Conservation (phyloP, 2,113 vertebrate genomes). For the Microtus pennsylvanicus region DNA sequence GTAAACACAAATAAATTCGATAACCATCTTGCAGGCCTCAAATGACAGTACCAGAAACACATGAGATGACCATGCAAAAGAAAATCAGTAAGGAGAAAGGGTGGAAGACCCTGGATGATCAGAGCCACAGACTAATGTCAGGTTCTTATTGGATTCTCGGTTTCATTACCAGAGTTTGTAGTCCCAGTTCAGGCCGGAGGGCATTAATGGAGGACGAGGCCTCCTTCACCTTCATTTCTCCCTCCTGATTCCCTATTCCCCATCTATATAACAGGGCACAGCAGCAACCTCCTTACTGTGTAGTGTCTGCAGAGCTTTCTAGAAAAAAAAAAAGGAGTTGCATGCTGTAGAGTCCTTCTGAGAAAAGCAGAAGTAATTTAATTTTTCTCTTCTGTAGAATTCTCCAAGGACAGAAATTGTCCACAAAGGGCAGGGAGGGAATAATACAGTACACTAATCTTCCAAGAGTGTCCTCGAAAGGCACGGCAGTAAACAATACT, state of each 20-base stretch:
- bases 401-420: constrained; percentile 8
- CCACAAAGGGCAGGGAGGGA: background rate
- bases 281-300: background rate
- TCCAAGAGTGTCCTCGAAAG: constrained; percentile 15
- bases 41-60: background rate
- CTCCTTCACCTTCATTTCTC: constrained; percentile 16
- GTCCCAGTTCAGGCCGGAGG: background rate
- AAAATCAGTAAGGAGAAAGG: background rate
- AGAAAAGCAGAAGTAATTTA: constrained; percentile 65
- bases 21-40: background rate
- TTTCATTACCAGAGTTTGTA: background rate
- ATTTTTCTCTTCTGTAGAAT: constrained; percentile 41
- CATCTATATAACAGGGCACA: background rate
- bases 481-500: background rate
- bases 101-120: background rate
- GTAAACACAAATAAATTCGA: background rate
- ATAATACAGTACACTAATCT: background rate
- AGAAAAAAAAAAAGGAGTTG: constrained; percentile 57
- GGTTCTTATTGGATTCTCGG: background rate
- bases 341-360: constrained; percentile 21
- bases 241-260: background rate
- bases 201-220: background rate
- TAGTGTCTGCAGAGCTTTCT: constrained; percentile 47
- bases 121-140: background rate
- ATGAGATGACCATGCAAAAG: background rate